phyloP scores from a whole-genome alignment of 2,888 invertebrate genomes.

The Pristionchus exspectatus region DNA sequence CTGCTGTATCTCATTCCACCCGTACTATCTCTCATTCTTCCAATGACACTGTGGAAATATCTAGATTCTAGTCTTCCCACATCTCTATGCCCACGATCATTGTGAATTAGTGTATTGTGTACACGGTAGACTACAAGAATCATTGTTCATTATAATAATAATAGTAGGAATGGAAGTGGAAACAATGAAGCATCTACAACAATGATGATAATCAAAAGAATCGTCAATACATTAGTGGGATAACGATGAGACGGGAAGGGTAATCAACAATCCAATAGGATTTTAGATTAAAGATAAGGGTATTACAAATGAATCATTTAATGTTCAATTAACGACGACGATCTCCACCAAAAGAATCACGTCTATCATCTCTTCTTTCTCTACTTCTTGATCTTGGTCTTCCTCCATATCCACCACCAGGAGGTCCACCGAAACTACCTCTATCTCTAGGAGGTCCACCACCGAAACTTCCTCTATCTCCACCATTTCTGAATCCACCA shows the following conservation, averaged over 20 bases:
- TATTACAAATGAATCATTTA: neutral
- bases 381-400: constrained; percentile 47
- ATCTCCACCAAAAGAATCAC: neutral
- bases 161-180: constrained; percentile 13
- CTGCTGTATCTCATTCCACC: neutral
- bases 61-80: neutral
- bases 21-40: neutral
- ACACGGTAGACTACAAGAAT: neutral
- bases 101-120: too few species aligned
- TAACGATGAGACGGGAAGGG: constrained; percentile 23
- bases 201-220: constrained; percentile 24
- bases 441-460: constrained; percentile 39
- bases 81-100: neutral
- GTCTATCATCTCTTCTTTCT: constrained; percentile 45
- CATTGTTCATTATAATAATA: neutral
- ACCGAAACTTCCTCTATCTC: constrained; percentile 30
- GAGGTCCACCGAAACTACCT: neutral
- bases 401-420: constrained; percentile 45
- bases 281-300: neutral
- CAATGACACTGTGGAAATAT: neutral
- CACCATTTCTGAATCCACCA: constrained; percentile 54
- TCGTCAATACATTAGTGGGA: constrained; percentile 25
- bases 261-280: neutral
- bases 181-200: constrained; percentile 44
- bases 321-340: constrained; percentile 26